These are phyloP conservation scores for Argentina silus DNA, from an alignment of 2,797 vertebrate species.

Conservation along the genomic window DNA sequence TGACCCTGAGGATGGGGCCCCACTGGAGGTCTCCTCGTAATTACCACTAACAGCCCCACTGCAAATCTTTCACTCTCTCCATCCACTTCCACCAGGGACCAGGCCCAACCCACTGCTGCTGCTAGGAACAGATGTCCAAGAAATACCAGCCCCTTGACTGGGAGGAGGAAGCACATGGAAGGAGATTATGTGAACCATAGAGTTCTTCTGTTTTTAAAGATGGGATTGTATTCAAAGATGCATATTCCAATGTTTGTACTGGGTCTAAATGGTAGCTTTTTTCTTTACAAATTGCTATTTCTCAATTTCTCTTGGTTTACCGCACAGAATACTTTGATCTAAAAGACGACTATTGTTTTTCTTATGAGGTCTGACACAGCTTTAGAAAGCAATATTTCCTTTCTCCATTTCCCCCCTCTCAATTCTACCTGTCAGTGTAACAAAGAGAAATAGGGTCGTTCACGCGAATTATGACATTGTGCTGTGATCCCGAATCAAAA, in stretches of 20 bases:
- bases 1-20: slow-evolving; percentile 65
- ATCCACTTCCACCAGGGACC: slow-evolving; percentile 47
- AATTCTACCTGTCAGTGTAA: neutral
- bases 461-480: slow-evolving; percentile 21
- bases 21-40: slow-evolving; percentile 68
- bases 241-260: slow-evolving; percentile 43
- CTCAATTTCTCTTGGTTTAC: slow-evolving; percentile 3
- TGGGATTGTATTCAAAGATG: slow-evolving; percentile 66
- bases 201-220: slow-evolving; percentile 67
- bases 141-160: slow-evolving; percentile 68
- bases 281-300: neutral
- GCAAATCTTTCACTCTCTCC: slow-evolving; percentile 62
- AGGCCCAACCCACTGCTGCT: slow-evolving; percentile 62
- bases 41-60: slow-evolving; percentile 71
- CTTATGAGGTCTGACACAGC: neutral
- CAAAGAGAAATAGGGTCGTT: slow-evolving; percentile 24
- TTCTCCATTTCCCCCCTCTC: neutral
- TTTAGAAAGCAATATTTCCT: neutral
- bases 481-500: slow-evolving; percentile 53
- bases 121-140: slow-evolving; percentile 82
- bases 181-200: slow-evolving; percentile 74
- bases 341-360: neutral
- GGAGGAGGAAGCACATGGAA: slow-evolving; percentile 65
- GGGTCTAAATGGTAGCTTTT: neutral
- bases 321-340: neutral